These are phyloP conservation scores for Rhinatrema bivittatum DNA, from an alignment of 2,797 vertebrate genomes.

Conservation along the genomic window DNA sequence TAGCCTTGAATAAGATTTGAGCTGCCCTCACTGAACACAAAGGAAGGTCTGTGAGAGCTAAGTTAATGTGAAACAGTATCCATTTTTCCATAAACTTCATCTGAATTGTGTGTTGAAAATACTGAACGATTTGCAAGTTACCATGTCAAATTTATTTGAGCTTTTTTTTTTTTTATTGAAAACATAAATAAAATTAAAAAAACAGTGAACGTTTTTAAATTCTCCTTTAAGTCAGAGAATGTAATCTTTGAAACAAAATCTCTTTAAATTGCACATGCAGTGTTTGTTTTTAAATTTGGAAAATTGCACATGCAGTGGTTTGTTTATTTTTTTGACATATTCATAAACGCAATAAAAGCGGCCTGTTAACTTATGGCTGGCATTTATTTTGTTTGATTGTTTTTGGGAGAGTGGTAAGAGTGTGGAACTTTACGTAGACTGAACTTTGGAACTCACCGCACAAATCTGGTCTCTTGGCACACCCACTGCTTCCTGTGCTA, in stretches of 20 bases:
- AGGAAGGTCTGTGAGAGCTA: slow-evolving; percentile 19
- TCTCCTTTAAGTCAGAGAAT: too few relatives aligned
- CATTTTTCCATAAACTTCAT: slow-evolving; percentile 23
- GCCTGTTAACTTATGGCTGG: too few relatives aligned
- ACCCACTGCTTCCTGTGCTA: slow-evolving; percentile 69
- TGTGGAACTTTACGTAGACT: too few relatives aligned
- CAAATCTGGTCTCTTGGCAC: slow-evolving; percentile 92
- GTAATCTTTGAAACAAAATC: too few relatives aligned
- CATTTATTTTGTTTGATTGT: too few relatives aligned
- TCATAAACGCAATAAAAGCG: slow-evolving; percentile 33
- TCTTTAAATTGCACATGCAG: slow-evolving; percentile 16
- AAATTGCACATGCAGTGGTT: neutral
- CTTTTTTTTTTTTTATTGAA: neutral
- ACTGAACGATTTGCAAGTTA: slow-evolving; percentile 57
- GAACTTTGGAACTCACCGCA: slow-evolving; percentile 96
- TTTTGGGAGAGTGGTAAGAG: too few relatives aligned
- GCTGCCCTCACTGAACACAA: slow-evolving; percentile 16
- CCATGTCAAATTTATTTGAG: slow-evolving; percentile 28
- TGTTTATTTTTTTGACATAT: slow-evolving; percentile 28
- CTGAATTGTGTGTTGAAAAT: slow-evolving; percentile 16
- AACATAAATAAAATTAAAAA: slow-evolving; percentile 1
- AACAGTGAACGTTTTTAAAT: too few relatives aligned
- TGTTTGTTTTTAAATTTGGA: slow-evolving; percentile 21
- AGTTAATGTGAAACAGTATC: slow-evolving; percentile 40
- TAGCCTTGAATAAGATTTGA: slow-evolving; percentile 20